These are phyloP conservation scores for Schizaphis graminum DNA, from an alignment of 2,888 invertebrate species.

Conservation along the genomic window DNA sequence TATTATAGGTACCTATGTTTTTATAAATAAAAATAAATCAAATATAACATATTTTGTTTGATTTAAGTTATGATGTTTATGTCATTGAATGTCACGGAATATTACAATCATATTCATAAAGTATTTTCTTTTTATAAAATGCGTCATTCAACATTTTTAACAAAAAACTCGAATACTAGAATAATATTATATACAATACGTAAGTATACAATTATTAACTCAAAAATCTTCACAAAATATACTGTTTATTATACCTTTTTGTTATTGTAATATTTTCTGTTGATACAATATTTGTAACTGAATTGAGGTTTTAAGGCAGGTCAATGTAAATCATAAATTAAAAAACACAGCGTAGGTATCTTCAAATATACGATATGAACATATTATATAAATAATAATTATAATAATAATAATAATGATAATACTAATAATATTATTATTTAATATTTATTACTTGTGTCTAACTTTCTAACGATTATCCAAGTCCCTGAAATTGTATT, in stretches of 20 bases:
- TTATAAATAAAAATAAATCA: not conserved
- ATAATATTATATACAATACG: not conserved
- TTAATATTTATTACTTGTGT: not conserved
- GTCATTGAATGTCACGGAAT: not conserved
- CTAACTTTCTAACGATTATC: not conserved
- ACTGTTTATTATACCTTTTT: not conserved
- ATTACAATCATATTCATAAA: not conserved
- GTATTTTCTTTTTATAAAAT: not conserved
- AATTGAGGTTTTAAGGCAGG: not conserved
- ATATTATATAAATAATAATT: not conserved
- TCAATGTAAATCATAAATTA: not conserved
- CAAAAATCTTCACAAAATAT: not conserved
- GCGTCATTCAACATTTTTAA: not conserved
- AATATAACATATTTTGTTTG: too few species aligned
- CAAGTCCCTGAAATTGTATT: not conserved
- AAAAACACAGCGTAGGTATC: not conserved
- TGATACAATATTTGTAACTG: not conserved
- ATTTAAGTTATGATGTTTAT: not conserved
- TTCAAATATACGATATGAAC: not conserved
- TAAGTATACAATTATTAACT: not conserved
- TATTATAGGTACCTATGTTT: not conserved
- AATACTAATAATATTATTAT: not conserved
- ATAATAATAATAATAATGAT: not conserved
- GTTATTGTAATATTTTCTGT: not conserved
- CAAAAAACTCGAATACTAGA: not conserved